Conservation (phyloP, 2,113 vertebrate genomes). For the Leptobrachium ailaonicum region DNA sequence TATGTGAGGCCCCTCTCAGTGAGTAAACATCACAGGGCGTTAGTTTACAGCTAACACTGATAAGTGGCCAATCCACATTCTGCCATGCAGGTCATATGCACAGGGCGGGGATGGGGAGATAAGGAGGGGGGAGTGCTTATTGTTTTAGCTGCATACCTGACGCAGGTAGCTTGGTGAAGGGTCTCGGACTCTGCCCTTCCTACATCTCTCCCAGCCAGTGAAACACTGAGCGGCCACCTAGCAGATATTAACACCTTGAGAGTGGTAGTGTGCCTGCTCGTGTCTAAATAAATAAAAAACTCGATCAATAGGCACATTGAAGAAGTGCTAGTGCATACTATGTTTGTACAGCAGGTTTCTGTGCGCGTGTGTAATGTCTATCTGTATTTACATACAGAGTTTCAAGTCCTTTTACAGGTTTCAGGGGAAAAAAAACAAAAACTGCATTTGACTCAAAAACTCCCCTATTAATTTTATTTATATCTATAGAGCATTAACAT, state of each 20-base stretch:
- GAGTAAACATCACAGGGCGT: slow-evolving; percentile 30
- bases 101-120: slow-evolving; percentile 10
- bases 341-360: not conserved
- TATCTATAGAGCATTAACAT: too few species aligned
- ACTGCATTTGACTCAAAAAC: too few species aligned
- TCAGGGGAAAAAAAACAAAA: too few species aligned
- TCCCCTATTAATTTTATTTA: too few species aligned
- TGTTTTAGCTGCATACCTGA: slow-evolving; percentile 31
- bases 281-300: too few species aligned
- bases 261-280: not conserved
- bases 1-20: slow-evolving; percentile 19
- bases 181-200: slow-evolving; percentile 32
- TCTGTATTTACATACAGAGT: slow-evolving; percentile 6
- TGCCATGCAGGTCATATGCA: slow-evolving; percentile 19
- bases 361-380: not conserved
- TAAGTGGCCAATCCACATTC: slow-evolving; percentile 47
- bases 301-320: too few species aligned
- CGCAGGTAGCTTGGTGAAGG: slow-evolving; percentile 17
- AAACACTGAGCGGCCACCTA: slow-evolving; percentile 1
- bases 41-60: slow-evolving; percentile 27
- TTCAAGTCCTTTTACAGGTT: too few species aligned
- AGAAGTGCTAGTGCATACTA: not conserved
- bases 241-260: not conserved
- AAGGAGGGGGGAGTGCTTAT: slow-evolving; percentile 32
- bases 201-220: slow-evolving; percentile 3